Base-by-base conservation (phyloP, 2,113 vertebrate species). In the Aphyosemion australe region DNA sequence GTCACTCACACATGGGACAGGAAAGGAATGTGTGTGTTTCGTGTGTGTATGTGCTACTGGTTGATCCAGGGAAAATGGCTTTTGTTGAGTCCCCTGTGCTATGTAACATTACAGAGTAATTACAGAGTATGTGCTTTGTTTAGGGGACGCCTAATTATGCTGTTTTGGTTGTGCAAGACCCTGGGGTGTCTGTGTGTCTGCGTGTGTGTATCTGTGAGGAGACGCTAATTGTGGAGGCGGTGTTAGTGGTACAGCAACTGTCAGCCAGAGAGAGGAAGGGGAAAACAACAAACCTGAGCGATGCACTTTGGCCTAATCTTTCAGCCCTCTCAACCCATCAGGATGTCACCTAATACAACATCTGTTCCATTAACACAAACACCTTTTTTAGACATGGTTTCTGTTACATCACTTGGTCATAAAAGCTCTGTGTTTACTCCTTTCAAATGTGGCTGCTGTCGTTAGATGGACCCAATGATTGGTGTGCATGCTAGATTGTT, bases 51-150 rank as follows among this genome's bases (percentile, higher is more conserved):
- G 67, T 21, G 48, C 59, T 73, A 64, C 83, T 75, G 69, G 83
- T 83, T 86, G 88, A 88, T 88, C 76, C 79, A 69, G 76, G 72
- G 81, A 87, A 91, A 84, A 81, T 72, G 85, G 82, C 83, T 88
- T 88, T 84, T 87, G 82, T 88, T 76, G 80, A 68, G 87, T 88
- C 88, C 88, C 88, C 72, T 87, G 90, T 87, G 88, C 87, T 87
- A 85, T 86, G 86, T 86, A 84, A 91, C 80, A 88, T 88, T 90
- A 89, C 87, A 88, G 87, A 86, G 79, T 91, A 93, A 93, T 93
- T 92, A 91, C 90, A 90, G 89, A 82, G 85, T 85, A 84, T 92
- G 89, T 92, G 90, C 91, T 92, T 92, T 92, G 92, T 92, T 93
- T 93, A 87, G 89, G 80, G 83, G 76, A 87, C 86, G 86, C 89